A percentile compares a stretch with the other conserved stretches of the same genome.
phyloP scores from a whole-genome alignment of 2,113 vertebrate species.

The Ammodytes dubius region DNA sequence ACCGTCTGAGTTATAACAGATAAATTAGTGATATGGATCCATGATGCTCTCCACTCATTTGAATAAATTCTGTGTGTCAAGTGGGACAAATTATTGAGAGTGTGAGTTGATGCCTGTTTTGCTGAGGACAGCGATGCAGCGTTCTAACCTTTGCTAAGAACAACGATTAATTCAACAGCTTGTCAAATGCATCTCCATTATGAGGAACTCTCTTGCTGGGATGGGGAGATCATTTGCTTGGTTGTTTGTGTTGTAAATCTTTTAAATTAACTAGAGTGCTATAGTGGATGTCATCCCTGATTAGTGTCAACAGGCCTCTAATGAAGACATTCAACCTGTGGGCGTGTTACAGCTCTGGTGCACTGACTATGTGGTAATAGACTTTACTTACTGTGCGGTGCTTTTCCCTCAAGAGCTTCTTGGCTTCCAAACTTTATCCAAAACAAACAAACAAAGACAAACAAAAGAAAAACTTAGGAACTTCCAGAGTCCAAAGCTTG shows the following conservation, averaged over 20 bases:
- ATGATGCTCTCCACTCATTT: constrained; percentile 28
- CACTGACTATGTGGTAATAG: constrained; percentile 31
- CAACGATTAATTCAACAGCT: constrained; percentile 43
- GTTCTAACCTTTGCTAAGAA: constrained; percentile 44
- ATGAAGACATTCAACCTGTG: constrained; percentile 71
- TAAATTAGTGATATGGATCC: constrained; percentile 15
- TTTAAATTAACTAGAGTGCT: constrained; percentile 68
- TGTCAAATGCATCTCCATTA: constrained; percentile 53
- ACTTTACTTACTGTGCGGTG: constrained; percentile 10
- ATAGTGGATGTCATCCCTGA: constrained; percentile 58
- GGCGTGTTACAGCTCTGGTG: constrained; percentile 40
- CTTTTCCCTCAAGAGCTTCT: constrained; percentile 7
- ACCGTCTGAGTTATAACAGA: constrained; percentile 9
- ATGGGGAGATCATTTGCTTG: constrained; percentile 62
- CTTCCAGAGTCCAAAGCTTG: neutral
- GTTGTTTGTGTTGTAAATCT: constrained; percentile 76
- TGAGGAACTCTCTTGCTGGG: constrained; percentile 35
- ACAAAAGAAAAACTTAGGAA: neutral
- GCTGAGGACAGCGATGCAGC: constrained; percentile 37
- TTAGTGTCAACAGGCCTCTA: constrained; percentile 70
- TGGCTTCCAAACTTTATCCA: constrained; percentile 19
- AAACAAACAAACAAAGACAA: neutral
- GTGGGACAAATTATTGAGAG: constrained; percentile 16
- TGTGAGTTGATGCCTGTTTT: constrained; percentile 24
- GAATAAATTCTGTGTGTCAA: constrained; percentile 32